phyloP scores from a whole-genome alignment of 2,888 invertebrate genomes.

The Luperina testacea region DNA sequence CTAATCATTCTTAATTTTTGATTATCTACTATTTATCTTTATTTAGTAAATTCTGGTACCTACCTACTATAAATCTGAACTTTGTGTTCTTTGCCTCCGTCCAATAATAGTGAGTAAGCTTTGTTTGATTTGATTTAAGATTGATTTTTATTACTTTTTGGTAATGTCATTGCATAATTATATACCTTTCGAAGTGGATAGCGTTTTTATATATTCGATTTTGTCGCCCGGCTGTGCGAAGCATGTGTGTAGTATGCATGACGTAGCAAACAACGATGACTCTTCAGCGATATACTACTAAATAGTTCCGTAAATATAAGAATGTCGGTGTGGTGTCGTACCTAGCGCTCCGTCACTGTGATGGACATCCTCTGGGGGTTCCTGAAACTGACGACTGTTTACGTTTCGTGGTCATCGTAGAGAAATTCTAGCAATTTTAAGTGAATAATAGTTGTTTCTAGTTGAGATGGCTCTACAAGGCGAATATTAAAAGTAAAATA shows the following conservation, averaged over 20 bases:
- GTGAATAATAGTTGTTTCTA: slow-evolving; percentile 40
- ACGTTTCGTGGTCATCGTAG: slow-evolving; percentile 23
- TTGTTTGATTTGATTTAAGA: no score
- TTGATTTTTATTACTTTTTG: no score
- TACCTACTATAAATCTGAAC: no score
- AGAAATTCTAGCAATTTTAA: slow-evolving; percentile 11
- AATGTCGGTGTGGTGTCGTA: slow-evolving; percentile 25
- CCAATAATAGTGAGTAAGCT: no score
- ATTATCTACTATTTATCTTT: no score
- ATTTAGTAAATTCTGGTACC: no score
- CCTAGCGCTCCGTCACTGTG: slow-evolving; percentile 1
- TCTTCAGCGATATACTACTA: slow-evolving; percentile 17
- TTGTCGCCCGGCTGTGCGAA: background rate
- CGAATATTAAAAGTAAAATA: background rate
- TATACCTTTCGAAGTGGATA: background rate
- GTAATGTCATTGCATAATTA: no score
- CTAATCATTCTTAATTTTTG: no score
- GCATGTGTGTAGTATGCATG: background rate
- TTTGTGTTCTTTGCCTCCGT: no score
- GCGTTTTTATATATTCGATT: background rate
- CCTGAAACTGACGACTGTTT: slow-evolving; percentile 31
- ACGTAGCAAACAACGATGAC: slow-evolving; percentile 15
- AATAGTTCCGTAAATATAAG: slow-evolving; percentile 31
- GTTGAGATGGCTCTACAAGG: slow-evolving; percentile 11
- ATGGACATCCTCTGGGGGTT: slow-evolving; percentile 7